phyloP scores from a whole-genome alignment of 2,797 vertebrate species.

The Cossypha caffra region DNA sequence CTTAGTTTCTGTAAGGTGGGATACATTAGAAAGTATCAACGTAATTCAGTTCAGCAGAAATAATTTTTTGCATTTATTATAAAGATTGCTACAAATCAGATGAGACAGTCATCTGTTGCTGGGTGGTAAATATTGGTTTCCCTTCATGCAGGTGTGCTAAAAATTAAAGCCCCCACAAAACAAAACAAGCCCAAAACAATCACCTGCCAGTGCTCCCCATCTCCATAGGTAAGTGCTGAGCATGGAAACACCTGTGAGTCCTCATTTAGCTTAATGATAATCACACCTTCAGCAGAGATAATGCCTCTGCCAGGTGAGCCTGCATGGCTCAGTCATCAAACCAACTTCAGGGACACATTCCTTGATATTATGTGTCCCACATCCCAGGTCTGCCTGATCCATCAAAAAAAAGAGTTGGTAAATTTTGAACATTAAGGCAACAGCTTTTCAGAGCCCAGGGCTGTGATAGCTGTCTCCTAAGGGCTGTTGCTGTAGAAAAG shows the following conservation, averaged over 20 bases:
- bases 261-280: background rate
- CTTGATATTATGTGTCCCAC: background rate
- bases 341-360: background rate
- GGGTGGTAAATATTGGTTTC: background rate
- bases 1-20: background rate
- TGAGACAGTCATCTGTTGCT: background rate
- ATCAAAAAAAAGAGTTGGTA: background rate
- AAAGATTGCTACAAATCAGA: background rate
- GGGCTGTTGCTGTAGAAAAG: background rate
- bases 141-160: background rate
- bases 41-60: background rate
- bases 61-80: background rate
- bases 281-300: background rate
- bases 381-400: rapidly evolving
- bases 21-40: background rate
- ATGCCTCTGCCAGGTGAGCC: background rate
- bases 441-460: background rate
- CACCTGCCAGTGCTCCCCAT: background rate
- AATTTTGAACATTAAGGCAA: background rate
- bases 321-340: background rate
- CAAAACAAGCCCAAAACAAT: background rate
- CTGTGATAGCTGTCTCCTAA: background rate
- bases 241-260: background rate
- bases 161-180: background rate
- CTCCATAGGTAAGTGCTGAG: background rate